Conservation (phyloP, 2,113 vertebrate genomes). For the Nesoenas mayeri region DNA sequence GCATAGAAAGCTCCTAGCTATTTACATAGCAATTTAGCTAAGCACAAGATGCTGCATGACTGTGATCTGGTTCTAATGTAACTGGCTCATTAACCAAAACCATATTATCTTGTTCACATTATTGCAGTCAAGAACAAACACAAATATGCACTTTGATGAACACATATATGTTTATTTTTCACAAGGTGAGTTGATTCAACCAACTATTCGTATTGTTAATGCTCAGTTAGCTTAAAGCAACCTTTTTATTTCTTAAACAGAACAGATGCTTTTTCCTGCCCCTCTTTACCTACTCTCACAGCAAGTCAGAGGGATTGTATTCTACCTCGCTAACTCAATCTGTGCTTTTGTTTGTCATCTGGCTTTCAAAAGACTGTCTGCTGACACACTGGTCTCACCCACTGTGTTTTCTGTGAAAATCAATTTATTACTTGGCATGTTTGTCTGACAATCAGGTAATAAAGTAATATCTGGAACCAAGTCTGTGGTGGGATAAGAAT, state of each 20-base stretch:
- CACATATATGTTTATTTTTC: background rate
- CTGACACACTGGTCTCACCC: background rate
- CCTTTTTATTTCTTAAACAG: background rate
- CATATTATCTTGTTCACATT: constrained; percentile 32
- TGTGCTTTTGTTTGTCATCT: background rate
- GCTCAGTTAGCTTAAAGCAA: background rate
- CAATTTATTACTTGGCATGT: constrained; percentile 40
- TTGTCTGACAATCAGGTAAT: constrained; percentile 12
- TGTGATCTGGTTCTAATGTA: constrained; percentile 37
- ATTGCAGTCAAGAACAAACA: background rate
- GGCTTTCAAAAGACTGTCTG: background rate
- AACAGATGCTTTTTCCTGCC: background rate
- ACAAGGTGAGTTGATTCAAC: background rate
- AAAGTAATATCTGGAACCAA: background rate
- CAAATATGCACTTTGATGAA: background rate
- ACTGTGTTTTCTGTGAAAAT: constrained; percentile 12
- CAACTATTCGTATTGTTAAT: background rate
- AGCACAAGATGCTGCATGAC: background rate
- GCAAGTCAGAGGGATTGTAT: background rate
- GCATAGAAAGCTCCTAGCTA: background rate
- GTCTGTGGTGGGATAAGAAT: background rate
- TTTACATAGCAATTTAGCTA: constrained; percentile 29
- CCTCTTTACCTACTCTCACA: background rate
- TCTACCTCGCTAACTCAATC: background rate
- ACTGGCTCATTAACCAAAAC: constrained; percentile 52